Percentiles rank a stretch among this genome's conserved stretches.
phyloP scores from a whole-genome alignment of 2,888 invertebrate genomes.

The Leptinotarsa juncta region DNA sequence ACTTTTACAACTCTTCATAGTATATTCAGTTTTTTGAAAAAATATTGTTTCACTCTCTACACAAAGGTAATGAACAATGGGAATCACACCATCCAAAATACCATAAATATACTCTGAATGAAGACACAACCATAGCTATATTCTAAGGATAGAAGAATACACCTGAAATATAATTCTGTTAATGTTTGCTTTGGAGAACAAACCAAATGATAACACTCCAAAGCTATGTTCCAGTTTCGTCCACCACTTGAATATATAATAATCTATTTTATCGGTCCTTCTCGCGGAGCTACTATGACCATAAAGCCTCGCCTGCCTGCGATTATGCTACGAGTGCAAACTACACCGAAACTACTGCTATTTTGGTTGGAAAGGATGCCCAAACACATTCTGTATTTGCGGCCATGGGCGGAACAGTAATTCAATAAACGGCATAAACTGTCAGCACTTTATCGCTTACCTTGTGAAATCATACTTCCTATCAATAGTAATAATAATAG shows the following conservation, averaged over 20 bases:
- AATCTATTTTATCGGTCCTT: conserved; percentile 32
- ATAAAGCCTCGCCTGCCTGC: conserved; percentile 24
- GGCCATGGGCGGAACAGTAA: background rate
- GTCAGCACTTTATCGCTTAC: no score
- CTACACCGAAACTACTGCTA: conserved; percentile 20
- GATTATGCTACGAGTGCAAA: conserved; percentile 21
- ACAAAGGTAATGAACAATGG: no score
- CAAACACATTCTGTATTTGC: conserved; percentile 20
- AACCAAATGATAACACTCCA: conserved; percentile 3
- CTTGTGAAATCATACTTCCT: no score
- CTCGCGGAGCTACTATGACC: conserved; percentile 15
- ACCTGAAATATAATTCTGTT: background rate
- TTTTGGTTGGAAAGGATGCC: conserved; percentile 22
- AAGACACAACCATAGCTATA: background rate
- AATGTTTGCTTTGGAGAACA: conserved; percentile 6
- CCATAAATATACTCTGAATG: background rate
- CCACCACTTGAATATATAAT: conserved; percentile 32
- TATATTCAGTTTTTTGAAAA: no score
- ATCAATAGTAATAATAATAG: no score
- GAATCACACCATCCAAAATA: background rate
- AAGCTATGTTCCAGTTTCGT: conserved; percentile 27
- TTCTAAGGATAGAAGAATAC: background rate
- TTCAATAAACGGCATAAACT: no score
- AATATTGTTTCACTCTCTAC: no score
- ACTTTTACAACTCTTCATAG: no score